Percentiles rank a stretch among this genome's conserved stretches.
Evolutionary conservation across 2,888 invertebrate species (phyloP).

Genomic region (Coleophora flavipennella): DNA sequence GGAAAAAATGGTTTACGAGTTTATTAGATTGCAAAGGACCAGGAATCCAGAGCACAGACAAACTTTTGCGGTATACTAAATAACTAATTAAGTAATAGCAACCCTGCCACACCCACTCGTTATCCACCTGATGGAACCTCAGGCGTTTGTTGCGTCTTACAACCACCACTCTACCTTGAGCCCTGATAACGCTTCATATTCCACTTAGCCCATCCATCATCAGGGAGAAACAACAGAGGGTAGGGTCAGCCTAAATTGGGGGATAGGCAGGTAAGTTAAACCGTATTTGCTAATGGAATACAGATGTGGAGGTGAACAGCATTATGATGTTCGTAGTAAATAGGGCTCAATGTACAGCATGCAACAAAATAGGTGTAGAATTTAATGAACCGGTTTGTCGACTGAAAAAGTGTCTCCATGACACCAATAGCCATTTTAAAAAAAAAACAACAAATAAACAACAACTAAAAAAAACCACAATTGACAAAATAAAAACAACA

Average conservation of each 20-base stretch:
- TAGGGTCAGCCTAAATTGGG: slow-evolving; percentile 33
- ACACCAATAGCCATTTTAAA: too few species aligned
- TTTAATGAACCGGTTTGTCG: too few species aligned
- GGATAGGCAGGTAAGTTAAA: slow-evolving; percentile 42
- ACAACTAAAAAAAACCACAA: too few species aligned
- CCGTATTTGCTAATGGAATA: slow-evolving; percentile 67
- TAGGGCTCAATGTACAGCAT: slow-evolving; percentile 11
- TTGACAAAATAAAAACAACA: too few species aligned
- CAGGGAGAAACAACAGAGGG: slow-evolving; percentile 21
- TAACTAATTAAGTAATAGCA: slow-evolving; percentile 15
- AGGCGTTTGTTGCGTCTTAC: slow-evolving; percentile 63
- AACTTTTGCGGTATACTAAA: too few species aligned
- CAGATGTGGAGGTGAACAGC: slow-evolving; percentile 59
- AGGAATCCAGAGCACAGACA: too few species aligned
- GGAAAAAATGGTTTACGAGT: neutral
- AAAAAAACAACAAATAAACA: too few species aligned
- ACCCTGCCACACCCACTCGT: slow-evolving; percentile 37
- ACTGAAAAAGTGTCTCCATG: too few species aligned
- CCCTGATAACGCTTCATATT: slow-evolving; percentile 47
- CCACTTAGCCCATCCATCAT: slow-evolving; percentile 37
- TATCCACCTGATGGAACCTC: slow-evolving; percentile 59
- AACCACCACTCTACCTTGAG: slow-evolving; percentile 41
- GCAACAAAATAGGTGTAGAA: too few species aligned
- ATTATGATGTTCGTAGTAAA: slow-evolving; percentile 49
- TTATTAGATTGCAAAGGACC: neutral